Evolutionary conservation across 2,797 vertebrate species (phyloP), one percentile per base, ranked within the genome.

Genomic region (Ctenopoma multispine): DNA sequence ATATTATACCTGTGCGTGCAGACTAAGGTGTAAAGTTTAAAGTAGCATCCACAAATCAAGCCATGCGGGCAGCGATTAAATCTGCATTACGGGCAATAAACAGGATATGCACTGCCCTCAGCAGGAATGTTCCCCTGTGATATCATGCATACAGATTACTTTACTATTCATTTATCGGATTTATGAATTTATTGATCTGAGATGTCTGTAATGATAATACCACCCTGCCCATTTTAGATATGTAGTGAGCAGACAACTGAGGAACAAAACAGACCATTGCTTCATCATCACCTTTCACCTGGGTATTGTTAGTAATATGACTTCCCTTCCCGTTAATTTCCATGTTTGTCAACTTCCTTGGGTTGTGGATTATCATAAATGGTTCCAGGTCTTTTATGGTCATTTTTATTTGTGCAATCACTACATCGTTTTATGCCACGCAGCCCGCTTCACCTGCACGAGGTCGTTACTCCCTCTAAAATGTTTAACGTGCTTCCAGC

Each of bases 51-150:
- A 76, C 70, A 75, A 85, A 85, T 80, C 64, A 54, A 18, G 44
- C 18, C 1, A 2, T 5, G 5, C 58, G 51, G 68, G 43, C 27
- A 43, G 55, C 51, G 59, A 81, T 81, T 83, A 72, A 40, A 58
- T 71, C 40, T 53, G 47, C 51, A 80, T 80, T 81, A 78, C 18
- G 44, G 44, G 51, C 59, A 50, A 51, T 81, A 76, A 77, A 72
- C 23, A 2, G 21, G 66, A 43, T 13, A 51, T 55, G 57, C 56
- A 5, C 31, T 43, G 51, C 23, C 13, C 12, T 64, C 15, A 29
- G 31, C 5, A 11, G 18, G 10, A 61, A n/a, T 47, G 27, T n/a
- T 23, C 20, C 18, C 27, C 18, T 53, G 38, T 8, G 21, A 36
- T 49, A 69, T 36, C 36, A 46, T 2, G 1, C 23, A 38, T 41